Conservation (phyloP, 2,888 invertebrate species). For the Drosophila barbarae region DNA sequence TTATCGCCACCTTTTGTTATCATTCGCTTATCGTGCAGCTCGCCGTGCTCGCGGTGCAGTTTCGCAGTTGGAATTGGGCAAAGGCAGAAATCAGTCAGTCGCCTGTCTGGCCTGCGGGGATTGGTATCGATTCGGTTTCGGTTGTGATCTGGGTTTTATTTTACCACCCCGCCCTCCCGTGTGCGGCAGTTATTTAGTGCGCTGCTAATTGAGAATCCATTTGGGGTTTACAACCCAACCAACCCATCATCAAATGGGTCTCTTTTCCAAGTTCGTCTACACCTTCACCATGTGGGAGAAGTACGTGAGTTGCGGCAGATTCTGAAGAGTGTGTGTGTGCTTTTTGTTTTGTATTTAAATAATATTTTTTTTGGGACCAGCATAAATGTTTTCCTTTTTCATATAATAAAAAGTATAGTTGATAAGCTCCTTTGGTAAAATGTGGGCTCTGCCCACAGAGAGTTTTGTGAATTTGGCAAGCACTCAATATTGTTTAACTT, state of each 20-base stretch:
- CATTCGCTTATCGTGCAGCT: conserved; percentile 47
- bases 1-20: conserved; percentile 30
- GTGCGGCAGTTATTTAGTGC: conserved; percentile 28
- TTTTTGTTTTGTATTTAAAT: too few relatives aligned
- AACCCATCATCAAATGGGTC: conserved; percentile 51
- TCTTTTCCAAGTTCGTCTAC: conserved; percentile 65
- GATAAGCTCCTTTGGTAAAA: conserved; percentile 8
- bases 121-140: conserved; percentile 11
- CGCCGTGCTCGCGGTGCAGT: conserved; percentile 9
- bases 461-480: not conserved
- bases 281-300: conserved; percentile 63
- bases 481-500: too few relatives aligned
- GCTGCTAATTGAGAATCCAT: conserved; percentile 50
- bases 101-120: conserved; percentile 21
- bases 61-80: conserved; percentile 1
- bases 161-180: not conserved
- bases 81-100: conserved; percentile 39
- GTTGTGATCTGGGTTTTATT: conserved; percentile 1
- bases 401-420: not conserved
- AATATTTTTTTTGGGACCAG: conserved; percentile 1
- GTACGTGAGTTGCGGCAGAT: conserved; percentile 47
- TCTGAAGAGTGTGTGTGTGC: not conserved
- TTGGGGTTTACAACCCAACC: conserved; percentile 26
- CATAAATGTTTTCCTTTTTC: conserved; percentile 12
- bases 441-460: not conserved